Base-by-base conservation (phyloP, 1,140 invertebrate genomes). In the Physella acuta region DNA sequence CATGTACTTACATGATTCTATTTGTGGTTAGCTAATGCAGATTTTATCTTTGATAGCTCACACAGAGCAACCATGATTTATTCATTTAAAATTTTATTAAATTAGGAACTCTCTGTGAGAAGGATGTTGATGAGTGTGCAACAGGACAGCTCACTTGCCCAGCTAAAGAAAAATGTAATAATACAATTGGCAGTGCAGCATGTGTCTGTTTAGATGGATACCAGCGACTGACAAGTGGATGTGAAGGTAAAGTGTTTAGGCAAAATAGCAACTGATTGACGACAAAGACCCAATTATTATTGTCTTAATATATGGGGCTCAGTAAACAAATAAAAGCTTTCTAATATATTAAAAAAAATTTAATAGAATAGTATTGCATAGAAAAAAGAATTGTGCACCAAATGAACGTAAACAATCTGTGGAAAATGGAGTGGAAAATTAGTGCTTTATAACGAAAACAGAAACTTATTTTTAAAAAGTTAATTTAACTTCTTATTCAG, bases 101-200 rank as follows among this genome's bases (percentile, higher is more conserved):
- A 44, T 44, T 44, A 11, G 39, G 8, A 44, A 51, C 58, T 60
- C n/a, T 56, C 26, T 64, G 68, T 70, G 55, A 55, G 0, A 64
- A 34, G 30, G 70, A 71, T 39, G 44, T 65, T n/a, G 55, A 71
- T 62, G 70, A 71, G 28, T 68, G 70, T 51, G 30, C n/a, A 3
- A 14, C 55, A 4, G 60, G 51, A 0, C 34, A 36, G 20, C 30
- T 52, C 14, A 70, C 4, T 5, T 63, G 60, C n/a, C 5, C 59
- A 0, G 44, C 4, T 36, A 34, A 11, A 26, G 34, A 39, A 31
- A 34, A 5, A 26, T 70, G 68, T 55, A 36, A n/a, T 1, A 63
- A 70, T 55, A 63, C 60, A 34, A 30, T n/a, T 28, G 68, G 68
- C 59, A 62, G 58, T 70, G 59, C 39, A 11, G 11, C 24, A 28